Evolutionary conservation across 2,888 invertebrate genomes (phyloP), one percentile per base, ranked within the genome.

Genomic region (Falcaria lacertinaria): DNA sequence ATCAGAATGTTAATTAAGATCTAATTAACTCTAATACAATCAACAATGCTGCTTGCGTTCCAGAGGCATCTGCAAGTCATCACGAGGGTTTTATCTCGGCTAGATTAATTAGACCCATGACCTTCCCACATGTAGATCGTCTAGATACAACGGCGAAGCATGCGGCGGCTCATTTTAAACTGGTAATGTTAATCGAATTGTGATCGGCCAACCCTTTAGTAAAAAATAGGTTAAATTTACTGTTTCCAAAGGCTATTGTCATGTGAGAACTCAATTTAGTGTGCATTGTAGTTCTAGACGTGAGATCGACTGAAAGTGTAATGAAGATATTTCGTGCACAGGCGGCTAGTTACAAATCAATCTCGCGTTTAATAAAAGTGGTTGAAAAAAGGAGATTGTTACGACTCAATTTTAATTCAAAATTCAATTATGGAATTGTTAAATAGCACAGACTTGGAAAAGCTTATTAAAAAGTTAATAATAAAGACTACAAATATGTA

Each of bases 21-120:
- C 85, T 86, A 89, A 89, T 89, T 86, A 88, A 86, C 71, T 87
- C 81, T 88, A 89, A 88, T 89, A 88, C 87, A 89, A 87, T 87
- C 88, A 87, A 85, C 85, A 85, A 88, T 83, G 85, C 80, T 84
- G 84, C 82, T 79, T 77, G 84, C 84, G 80, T 82, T 82, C 75
- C 78, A 78, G 76, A 77, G 77, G 80, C 82, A 79, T 80, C 73
- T 74, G 87, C 88, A 88, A 89, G 88, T 89, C 88, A 89, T 85
- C 71, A 66, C 67, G 64, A 74, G 71, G 79, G 75, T 69, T 75
- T 75, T 57, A 57, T 66, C 63, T 63, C 55, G 54, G 55, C 84
- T 74, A 71, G 38, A 54, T 15, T 64, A 64, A 19, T 39, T 34
- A 69, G 84, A 80, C 58, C 82, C 65, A 69, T 74, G 73, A 78